Percentiles rank a stretch among this genome's conserved stretches.
phyloP scores from a whole-genome alignment of 2,113 vertebrate genomes.

The Erythrolamprus reginae region DNA sequence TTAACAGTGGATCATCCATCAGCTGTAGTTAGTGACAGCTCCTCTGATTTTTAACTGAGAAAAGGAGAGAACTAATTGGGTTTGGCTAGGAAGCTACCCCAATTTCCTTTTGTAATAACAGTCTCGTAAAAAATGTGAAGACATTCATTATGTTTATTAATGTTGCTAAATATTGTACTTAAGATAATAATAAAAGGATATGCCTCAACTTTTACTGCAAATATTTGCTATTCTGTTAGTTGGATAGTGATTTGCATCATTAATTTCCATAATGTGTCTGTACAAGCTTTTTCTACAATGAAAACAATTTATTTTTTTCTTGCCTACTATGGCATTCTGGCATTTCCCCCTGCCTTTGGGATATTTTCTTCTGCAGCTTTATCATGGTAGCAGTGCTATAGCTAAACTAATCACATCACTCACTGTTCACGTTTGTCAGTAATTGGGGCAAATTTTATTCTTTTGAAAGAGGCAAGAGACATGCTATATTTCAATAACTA shows the following conservation, averaged over 20 bases:
- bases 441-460: neutral
- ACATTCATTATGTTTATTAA: neutral
- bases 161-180: neutral
- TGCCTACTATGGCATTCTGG: neutral
- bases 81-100: neutral
- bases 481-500: neutral
- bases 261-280: neutral
- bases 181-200: neutral
- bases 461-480: neutral
- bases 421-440: neutral
- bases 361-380: neutral
- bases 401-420: neutral
- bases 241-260: neutral
- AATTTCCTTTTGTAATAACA: neutral
- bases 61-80: neutral
- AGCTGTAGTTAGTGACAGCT: neutral
- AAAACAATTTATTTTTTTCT: neutral
- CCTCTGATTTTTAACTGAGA: neutral
- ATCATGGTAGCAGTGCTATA: neutral
- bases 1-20: neutral
- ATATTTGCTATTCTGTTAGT: neutral
- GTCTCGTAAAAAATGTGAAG: neutral
- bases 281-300: neutral
- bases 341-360: neutral
- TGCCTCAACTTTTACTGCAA: neutral